Percentiles rank a stretch among this genome's conserved stretches.
phyloP scores from a whole-genome alignment of 1,140 invertebrate species.

The Drosophila varians region DNA sequence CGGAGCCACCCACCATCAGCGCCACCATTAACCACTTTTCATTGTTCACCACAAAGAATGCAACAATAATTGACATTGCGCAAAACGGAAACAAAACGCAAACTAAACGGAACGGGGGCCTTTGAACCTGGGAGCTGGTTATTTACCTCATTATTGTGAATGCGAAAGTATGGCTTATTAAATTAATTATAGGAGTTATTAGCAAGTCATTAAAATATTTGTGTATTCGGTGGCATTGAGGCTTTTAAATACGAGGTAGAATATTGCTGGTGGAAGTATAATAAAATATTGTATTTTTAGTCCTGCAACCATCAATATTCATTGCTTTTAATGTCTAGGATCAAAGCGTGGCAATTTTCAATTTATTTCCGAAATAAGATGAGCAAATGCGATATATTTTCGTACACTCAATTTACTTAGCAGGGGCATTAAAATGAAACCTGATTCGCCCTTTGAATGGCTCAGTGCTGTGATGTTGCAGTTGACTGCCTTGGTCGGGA shows the following conservation, averaged over 20 bases:
- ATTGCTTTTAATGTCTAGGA: not conserved
- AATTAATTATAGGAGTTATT: constrained; percentile 17
- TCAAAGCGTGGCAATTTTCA: constrained; percentile 2
- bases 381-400: constrained; percentile 34
- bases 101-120: constrained; percentile 23
- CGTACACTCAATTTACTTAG: constrained; percentile 46
- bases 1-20: not conserved
- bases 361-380: constrained; percentile 36
- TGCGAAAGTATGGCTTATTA: constrained; percentile 21
- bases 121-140: constrained; percentile 18
- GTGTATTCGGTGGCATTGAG: not conserved
- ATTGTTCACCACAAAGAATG: constrained; percentile 53
- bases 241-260: not conserved
- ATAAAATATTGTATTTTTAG: no score
- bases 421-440: constrained; percentile 52
- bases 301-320: not conserved
- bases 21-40: constrained; percentile 48
- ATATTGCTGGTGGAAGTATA: no score
- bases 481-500: constrained; percentile 40
- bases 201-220: not conserved
- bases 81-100: constrained; percentile 45
- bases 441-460: constrained; percentile 36
- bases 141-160: constrained; percentile 25
- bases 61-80: constrained; percentile 66
- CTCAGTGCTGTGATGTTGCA: constrained; percentile 33